phyloP scores from a whole-genome alignment of 2,888 invertebrate species.

The Galeopsomyia nigrocyanea region DNA sequence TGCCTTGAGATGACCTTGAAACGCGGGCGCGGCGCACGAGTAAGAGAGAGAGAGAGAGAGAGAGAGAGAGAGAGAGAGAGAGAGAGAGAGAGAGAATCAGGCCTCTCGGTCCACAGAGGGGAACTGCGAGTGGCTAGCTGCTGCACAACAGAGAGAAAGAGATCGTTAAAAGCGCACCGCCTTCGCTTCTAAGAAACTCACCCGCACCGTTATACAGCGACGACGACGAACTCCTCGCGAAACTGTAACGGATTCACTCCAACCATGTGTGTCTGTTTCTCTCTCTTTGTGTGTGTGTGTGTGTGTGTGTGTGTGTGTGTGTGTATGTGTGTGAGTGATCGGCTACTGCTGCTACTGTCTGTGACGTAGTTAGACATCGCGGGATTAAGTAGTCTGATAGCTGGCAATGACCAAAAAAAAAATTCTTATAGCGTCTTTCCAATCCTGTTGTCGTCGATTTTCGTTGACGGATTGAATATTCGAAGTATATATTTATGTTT shows the following conservation, averaged over 20 bases:
- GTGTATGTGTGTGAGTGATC: no score
- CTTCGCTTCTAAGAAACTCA: slow-evolving; percentile 49
- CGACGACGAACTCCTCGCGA: slow-evolving; percentile 43
- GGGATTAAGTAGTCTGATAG: not conserved
- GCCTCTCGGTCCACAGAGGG: no score
- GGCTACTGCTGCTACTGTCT: not conserved
- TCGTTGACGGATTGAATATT: no score
- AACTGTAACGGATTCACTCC: slow-evolving; percentile 44
- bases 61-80: not conserved
- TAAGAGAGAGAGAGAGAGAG: not conserved
- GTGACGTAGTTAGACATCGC: not conserved
- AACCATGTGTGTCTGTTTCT: slow-evolving; percentile 9
- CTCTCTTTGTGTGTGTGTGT: no score
- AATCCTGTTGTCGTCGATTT: no score
- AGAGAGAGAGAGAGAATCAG: not conserved
- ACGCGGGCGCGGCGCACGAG: slow-evolving; percentile 11
- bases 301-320: no score
- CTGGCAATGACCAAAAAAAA: not conserved
- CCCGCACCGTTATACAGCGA: slow-evolving; percentile 50
- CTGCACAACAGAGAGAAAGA: not conserved
- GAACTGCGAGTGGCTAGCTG: not conserved
- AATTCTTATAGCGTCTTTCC: not conserved
- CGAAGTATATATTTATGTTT: no score
- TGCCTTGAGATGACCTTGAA: slow-evolving; percentile 42
- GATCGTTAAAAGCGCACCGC: slow-evolving; percentile 27